Evolutionary conservation across 1,140 invertebrate genomes (phyloP), one percentile per base, ranked within the genome.

Genomic region (Macrobrachium nipponense): DNA sequence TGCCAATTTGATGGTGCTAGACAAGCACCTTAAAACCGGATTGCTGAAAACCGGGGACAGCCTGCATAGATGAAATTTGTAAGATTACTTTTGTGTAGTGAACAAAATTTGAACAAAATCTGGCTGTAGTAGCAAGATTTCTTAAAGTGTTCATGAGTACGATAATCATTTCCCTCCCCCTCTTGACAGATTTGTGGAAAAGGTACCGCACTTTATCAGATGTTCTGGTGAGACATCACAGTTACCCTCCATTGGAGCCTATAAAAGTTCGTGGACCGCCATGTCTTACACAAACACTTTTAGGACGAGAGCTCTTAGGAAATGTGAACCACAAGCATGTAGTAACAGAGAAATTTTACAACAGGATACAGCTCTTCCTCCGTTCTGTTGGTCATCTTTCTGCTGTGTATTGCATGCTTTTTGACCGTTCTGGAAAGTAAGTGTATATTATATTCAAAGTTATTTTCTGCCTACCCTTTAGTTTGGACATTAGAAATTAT

Each of bases 361-460:
- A 91, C 43, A 94, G 94, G 84, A 92, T 97, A 66, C 94, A 95
- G 88, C 92, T 97, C 85, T 95, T 97, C 90, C 94, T 95, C 60
- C 93, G 96, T 79, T 97, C 97, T 3, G 92, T 99, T 11, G 98
- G 98, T 10, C 98, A 99, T 91, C 92, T 99, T 58, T 97, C 97
- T 11, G 96, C 98, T 27, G 98, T 99, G 2, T 99, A 99, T 92
- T 99, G 98, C 92, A 94, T 99, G 23, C 92, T 97, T 1, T n/a
- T 98, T 92, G 98, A 99, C 92, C 94, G 95, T 86, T 97, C 96
- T 17, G 98, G 98, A 10, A 94, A 94, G 90, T 98, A 96, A 90
- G 82, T 83, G 5, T 20, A 59, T 60, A 43, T 44, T 62, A 43
- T 18, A 10, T n/a, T 1, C 3, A 51, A n/a, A n/a, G 2, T 27